A percentile compares a stretch with the other conserved stretches of the same genome.
phyloP scores from a whole-genome alignment of 2,888 invertebrate genomes.

The Cyclophora albipunctata region DNA sequence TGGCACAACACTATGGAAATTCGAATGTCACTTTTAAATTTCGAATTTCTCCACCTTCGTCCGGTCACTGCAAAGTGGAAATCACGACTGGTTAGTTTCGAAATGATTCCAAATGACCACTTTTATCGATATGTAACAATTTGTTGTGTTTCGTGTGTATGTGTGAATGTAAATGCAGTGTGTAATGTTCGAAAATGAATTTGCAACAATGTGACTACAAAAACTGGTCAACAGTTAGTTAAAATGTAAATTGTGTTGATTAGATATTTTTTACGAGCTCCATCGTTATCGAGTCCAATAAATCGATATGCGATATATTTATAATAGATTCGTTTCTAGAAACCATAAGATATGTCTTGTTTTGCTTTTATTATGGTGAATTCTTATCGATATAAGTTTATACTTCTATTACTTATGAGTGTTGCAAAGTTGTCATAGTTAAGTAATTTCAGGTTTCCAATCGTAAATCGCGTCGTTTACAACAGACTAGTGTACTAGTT shows the following conservation, averaged over 20 bases:
- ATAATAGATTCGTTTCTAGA: no score
- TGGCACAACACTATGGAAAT: slow-evolving; percentile 57
- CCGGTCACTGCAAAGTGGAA: slow-evolving; percentile 73
- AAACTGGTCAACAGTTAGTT: background rate
- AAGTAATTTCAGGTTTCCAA: no score
- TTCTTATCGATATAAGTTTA: no score
- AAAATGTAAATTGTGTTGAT: background rate
- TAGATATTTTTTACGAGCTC: no score
- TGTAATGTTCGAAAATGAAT: slow-evolving; percentile 16
- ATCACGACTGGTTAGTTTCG: slow-evolving; percentile 69
- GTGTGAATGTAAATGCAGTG: slow-evolving; percentile 19
- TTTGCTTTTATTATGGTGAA: no score
- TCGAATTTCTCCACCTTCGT: slow-evolving; percentile 68
- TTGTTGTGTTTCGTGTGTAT: slow-evolving; percentile 45
- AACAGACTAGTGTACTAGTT: no score
- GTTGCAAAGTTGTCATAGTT: no score
- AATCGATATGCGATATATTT: no score
- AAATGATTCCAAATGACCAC: slow-evolving; percentile 44
- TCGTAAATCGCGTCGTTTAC: no score
- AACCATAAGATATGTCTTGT: no score
- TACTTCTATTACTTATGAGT: no score
- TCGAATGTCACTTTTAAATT: slow-evolving; percentile 54
- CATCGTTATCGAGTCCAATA: no score
- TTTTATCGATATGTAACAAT: slow-evolving; percentile 50
- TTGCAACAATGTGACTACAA: slow-evolving; percentile 16